phyloP scores from a whole-genome alignment of 2,113 vertebrate species.

The Zosterops borbonicus region DNA sequence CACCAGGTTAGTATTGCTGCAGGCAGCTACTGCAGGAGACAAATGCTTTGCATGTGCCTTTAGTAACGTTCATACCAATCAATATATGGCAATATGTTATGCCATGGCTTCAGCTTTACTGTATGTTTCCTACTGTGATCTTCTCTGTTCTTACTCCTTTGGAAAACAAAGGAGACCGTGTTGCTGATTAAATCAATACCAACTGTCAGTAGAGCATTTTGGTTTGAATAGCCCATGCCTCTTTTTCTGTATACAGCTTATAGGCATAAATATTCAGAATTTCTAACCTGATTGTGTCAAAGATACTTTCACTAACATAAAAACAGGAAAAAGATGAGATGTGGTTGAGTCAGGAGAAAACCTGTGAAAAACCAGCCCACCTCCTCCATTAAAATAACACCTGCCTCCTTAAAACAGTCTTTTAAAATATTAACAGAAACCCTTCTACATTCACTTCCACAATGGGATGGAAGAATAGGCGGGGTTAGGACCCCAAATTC shows the following conservation, averaged over 20 bases:
- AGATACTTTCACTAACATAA: neutral
- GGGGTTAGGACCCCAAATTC: neutral
- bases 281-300: neutral
- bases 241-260: neutral
- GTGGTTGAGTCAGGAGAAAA: neutral
- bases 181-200: neutral
- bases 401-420: neutral
- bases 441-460: neutral
- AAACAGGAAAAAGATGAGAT: neutral
- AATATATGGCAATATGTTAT: neutral
- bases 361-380: neutral
- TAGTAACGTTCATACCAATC: neutral
- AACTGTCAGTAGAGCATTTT: neutral
- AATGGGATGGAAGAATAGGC: neutral
- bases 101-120: neutral
- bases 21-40: neutral
- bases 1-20: neutral
- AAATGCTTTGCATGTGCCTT: neutral
- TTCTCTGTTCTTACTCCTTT: neutral
- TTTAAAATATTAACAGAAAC: neutral
- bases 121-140: neutral
- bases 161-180: neutral
- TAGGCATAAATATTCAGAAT: neutral
- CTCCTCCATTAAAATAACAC: neutral
- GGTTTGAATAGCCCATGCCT: neutral